phyloP scores from a whole-genome alignment of 2,888 invertebrate genomes.

The Leptothorax acervorum region DNA sequence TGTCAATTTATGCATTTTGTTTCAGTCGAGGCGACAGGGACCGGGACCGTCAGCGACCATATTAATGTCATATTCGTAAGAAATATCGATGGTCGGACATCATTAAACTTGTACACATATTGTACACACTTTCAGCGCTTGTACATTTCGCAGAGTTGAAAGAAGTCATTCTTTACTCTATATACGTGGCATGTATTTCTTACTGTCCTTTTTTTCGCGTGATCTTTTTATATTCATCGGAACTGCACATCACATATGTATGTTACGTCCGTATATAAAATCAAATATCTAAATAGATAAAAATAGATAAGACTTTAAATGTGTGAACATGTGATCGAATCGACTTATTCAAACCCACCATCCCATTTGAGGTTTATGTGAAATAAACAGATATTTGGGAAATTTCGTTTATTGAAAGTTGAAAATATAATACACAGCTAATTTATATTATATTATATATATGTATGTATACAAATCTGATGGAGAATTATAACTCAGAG shows the following conservation, averaged over 20 bases:
- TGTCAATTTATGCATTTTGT: constrained; percentile 58
- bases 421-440: constrained; percentile 80
- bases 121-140: constrained; percentile 71
- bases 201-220: constrained; percentile 66
- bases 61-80: constrained; percentile 66
- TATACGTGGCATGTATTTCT: constrained; percentile 61
- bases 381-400: constrained; percentile 59
- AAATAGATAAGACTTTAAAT: constrained; percentile 76
- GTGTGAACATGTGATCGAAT: constrained; percentile 44
- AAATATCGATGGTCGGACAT: constrained; percentile 27
- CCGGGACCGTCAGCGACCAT: constrained; percentile 87
- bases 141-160: constrained; percentile 67
- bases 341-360: not conserved
- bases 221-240: constrained; percentile 71
- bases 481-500: constrained; percentile 71
- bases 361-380: not conserved
- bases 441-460: constrained; percentile 66
- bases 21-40: constrained; percentile 86
- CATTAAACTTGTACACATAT: constrained; percentile 68
- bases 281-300: constrained; percentile 68
- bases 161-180: constrained; percentile 2
- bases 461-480: constrained; percentile 75
- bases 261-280: constrained; percentile 72
- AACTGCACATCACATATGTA: constrained; percentile 60
- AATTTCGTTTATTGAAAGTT: constrained; percentile 79